Evolutionary conservation across 1,140 invertebrate genomes (phyloP).

Genomic region (Chymomyza costata): DNA sequence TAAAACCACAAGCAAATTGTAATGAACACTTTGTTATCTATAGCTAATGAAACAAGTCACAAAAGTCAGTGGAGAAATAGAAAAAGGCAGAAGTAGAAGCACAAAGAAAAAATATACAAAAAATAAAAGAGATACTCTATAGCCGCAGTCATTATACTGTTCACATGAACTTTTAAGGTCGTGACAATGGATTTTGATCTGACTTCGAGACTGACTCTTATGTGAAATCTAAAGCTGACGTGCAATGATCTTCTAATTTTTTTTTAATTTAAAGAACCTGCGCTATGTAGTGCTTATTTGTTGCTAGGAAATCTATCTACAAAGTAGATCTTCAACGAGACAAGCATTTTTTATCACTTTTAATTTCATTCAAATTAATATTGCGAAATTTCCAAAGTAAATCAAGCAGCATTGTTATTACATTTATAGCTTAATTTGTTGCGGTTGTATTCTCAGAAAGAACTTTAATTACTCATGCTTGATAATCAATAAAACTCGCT

Average conservation of each 20-base stretch:
- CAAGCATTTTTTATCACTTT: too few relatives aligned
- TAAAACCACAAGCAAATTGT: conserved; percentile 4
- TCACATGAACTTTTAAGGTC: conserved; percentile 47
- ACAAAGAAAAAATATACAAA: conserved; percentile 19
- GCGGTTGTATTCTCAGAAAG: conserved; percentile 36
- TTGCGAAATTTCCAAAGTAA: conserved; percentile 24
- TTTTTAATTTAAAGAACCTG: too few relatives aligned
- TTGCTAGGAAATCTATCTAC: too few relatives aligned
- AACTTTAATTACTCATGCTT: conserved; percentile 51
- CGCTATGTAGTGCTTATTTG: too few relatives aligned
- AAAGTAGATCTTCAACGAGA: too few relatives aligned
- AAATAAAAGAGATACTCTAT: conserved; percentile 20
- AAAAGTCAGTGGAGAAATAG: background rate
- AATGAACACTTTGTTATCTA: too few relatives aligned
- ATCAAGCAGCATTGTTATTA: background rate
- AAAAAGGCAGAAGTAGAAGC: background rate
- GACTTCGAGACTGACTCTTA: too few relatives aligned
- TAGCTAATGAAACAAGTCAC: too few relatives aligned
- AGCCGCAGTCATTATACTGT: conserved; percentile 32
- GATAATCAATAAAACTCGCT: conserved; percentile 56
- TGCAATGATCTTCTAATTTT: too few relatives aligned
- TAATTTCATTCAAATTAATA: too few relatives aligned
- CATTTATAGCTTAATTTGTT: conserved; percentile 2
- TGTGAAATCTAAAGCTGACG: too few relatives aligned
- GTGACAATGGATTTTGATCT: conserved; percentile 62